Percentiles rank a stretch among this genome's conserved stretches.
Evolutionary conservation across 2,797 vertebrate genomes (phyloP).

Genomic region (Philypnodon macrostomus): DNA sequence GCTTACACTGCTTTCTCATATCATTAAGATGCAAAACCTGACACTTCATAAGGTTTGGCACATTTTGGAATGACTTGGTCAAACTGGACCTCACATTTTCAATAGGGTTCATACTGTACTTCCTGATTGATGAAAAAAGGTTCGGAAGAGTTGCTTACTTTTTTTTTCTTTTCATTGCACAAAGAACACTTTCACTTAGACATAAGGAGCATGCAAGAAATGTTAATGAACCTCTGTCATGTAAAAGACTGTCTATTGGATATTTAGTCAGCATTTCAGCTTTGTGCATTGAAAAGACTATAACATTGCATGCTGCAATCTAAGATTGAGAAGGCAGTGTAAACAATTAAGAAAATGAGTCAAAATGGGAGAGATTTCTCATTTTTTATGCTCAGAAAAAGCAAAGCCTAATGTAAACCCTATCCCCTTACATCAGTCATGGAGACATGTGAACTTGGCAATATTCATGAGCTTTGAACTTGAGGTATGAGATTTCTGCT

Average conservation of each 20-base stretch:
- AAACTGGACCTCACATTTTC: slow-evolving; percentile 76
- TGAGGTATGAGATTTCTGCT: slow-evolving; percentile 26
- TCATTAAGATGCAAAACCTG: slow-evolving; percentile 32
- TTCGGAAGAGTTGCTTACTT: slow-evolving; percentile 74
- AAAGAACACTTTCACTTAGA: slow-evolving; percentile 69
- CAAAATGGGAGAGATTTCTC: slow-evolving; percentile 71
- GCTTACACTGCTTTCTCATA: slow-evolving; percentile 84
- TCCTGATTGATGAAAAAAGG: slow-evolving; percentile 68
- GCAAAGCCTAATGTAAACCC: slow-evolving; percentile 22
- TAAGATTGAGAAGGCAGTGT: slow-evolving; percentile 82
- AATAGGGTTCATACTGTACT: slow-evolving; percentile 86
- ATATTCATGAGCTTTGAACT: slow-evolving; percentile 24
- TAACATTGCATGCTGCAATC: slow-evolving; percentile 75
- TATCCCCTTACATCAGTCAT: slow-evolving; percentile 7
- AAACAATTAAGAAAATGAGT: slow-evolving; percentile 74
- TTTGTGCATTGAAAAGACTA: slow-evolving; percentile 82
- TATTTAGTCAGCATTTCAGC: slow-evolving; percentile 55
- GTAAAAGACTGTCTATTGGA: slow-evolving; percentile 54
- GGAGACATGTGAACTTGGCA: slow-evolving; percentile 12
- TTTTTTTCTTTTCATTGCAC: slow-evolving; percentile 82
- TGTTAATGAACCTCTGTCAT: slow-evolving; percentile 56
- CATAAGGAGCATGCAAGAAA: slow-evolving; percentile 50
- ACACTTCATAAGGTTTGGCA: slow-evolving; percentile 34
- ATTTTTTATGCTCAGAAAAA: slow-evolving; percentile 34
- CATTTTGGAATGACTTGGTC: slow-evolving; percentile 53